Base-by-base conservation (phyloP, 2,888 invertebrate species). In the Rotaria sp. region DNA sequence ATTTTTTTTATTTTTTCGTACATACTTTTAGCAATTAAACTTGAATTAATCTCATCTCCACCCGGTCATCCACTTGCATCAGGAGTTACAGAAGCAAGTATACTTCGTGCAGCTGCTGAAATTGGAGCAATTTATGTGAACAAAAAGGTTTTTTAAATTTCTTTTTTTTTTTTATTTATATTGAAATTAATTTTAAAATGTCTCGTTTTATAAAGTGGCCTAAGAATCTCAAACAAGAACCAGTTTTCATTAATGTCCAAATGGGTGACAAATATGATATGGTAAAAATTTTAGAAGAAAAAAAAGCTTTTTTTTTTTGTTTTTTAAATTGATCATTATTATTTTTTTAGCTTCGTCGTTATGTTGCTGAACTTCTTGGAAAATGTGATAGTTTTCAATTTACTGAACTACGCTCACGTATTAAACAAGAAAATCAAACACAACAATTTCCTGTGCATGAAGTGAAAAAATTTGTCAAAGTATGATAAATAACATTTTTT, bases 21-120 rank as follows among this genome's bases (percentile, higher is more conserved):
- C 15, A n/a, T n/a, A 11, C 1, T 55, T 24, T 10, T 67, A 67
- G 80, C 80, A 26, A 80, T 80, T 45, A 80, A 80, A 80, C 45
- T 80, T 26, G 80, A 80, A 80, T 45, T 80, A 26, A 80, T 80
- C n/a, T 80, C 80, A 80, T 80, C 80, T n/a, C 80, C 80, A 80
- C 80, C 80, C 26, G 80, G 80, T 2, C 80, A 80, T 80, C 45
- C 26, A 45, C n/a, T 80, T 1, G 80, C 80, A n/a, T 45, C 80
- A n/a, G 80, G 80, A n/a, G 45, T 80, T 1, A 80, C 80, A 26
- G 80, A 80, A 80, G 26, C 45, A 45, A 80, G 80, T 80, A 80
- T 80, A 41, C 41, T 80, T n/a, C 45, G 45, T 2, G 80, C 45
- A 15, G 80, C 45, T 45, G 41, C 80, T 2, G 80, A 45, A 45